Conservation (phyloP, 2,113 vertebrate genomes). For the Epinephelus fuscoguttatus region DNA sequence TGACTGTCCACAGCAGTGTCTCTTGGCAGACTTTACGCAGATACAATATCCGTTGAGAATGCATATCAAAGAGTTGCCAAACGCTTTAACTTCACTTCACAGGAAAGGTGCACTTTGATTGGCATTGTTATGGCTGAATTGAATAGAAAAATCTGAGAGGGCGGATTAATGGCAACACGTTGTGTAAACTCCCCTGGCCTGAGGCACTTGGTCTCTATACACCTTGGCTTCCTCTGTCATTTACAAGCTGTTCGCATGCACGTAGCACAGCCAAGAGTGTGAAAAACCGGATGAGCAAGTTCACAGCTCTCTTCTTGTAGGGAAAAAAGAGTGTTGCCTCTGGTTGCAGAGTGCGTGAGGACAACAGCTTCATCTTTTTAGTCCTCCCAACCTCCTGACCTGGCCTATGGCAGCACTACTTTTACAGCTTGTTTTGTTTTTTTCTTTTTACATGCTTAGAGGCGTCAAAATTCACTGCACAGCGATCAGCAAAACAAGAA, state of each 20-base stretch:
- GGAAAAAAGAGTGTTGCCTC: conserved; percentile 58
- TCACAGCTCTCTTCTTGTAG: conserved; percentile 33
- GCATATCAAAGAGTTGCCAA: conserved; percentile 44
- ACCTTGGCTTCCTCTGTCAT: conserved; percentile 83
- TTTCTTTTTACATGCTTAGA: conserved; percentile 38
- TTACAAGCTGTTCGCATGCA: conserved; percentile 83
- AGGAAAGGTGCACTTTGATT: conserved; percentile 65
- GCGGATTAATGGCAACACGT: conserved; percentile 78
- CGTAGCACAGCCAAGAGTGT: conserved; percentile 43
- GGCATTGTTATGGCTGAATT: conserved; percentile 64
- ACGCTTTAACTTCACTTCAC: conserved; percentile 39
- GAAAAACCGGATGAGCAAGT: conserved; percentile 82
- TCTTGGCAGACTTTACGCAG: conserved; percentile 11
- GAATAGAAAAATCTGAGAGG: conserved; percentile 72
- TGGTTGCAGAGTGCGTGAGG: conserved; percentile 78
- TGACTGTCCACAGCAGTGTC: conserved; percentile 7
- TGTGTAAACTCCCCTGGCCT: conserved; percentile 86
- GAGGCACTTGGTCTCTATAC: conserved; percentile 75
- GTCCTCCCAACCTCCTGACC: conserved; percentile 65
- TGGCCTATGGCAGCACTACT: conserved; percentile 63
- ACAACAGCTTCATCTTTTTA: conserved; percentile 73
- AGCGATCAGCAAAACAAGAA: neutral
- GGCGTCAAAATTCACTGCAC: neutral
- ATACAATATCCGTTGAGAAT: conserved; percentile 45
- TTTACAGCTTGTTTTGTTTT: conserved; percentile 51